Evolutionary conservation across 2,113 vertebrate genomes (phyloP), one percentile per base, ranked within the genome.

Genomic region (Heloderma charlesbogerti): DNA sequence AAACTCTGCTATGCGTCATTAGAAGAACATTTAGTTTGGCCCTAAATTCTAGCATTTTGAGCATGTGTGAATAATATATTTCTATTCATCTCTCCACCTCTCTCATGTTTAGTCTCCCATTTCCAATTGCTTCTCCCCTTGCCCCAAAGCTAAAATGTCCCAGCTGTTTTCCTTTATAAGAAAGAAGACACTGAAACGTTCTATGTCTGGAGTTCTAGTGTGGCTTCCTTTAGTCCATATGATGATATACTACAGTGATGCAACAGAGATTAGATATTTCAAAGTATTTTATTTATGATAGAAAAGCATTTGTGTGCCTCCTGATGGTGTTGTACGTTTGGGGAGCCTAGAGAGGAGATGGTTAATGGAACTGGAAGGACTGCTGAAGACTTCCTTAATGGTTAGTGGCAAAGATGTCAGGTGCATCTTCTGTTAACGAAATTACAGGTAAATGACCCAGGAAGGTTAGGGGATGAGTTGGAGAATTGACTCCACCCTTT

Each of bases 251-350:
- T 67, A 13, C 48, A 40, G 91, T 4, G 20, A 54, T 3, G 16
- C 71, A 80, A 12, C 67, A 1, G 91, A 57, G n/a, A n/a, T n/a
- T n/a, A n/a, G n/a, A n/a, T n/a, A n/a, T n/a, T n/a, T n/a, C n/a
- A n/a, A n/a, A n/a, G n/a, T n/a, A n/a, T 91, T 88, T 89, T 2
- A 0, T 80, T 63, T 84, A 90, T 94, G 20, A 7, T 89, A 94
- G 67, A 1, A 0, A 89, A 85, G 1, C 0, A 12, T 71, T 84
- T 93, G 4, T 89, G 48, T 72, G 10, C 78, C 43, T 2, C 1
- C 31, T 43, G 3, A 82, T 69, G 13, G 57, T 45, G 12, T 16
- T 54, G 10, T 54, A 54, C 10, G 10, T 54, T 54, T 63, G 29
- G 29, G 6, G 82, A 78, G 60, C 85, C 1, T 87, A 34, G 74